These are phyloP conservation scores for Neostethus bicornis DNA, from an alignment of 2,797 vertebrate genomes.

Conservation along the genomic window DNA sequence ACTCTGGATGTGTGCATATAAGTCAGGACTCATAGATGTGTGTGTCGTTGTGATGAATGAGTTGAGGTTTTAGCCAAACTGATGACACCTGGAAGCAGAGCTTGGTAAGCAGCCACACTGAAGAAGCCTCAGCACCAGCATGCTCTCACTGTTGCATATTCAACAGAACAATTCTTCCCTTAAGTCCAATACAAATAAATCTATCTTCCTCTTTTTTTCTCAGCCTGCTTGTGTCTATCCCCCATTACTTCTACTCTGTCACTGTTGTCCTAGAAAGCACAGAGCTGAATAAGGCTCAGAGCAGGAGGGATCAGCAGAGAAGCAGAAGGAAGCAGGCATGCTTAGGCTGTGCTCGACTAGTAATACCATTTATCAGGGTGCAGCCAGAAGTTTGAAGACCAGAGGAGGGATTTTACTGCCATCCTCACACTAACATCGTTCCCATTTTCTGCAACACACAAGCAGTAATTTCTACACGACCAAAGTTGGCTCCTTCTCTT, in stretches of 20 bases:
- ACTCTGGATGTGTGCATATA: slow-evolving; percentile 61
- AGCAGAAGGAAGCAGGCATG: slow-evolving; percentile 34
- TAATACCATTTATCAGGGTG: slow-evolving; percentile 64
- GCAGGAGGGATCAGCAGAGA: slow-evolving; percentile 51
- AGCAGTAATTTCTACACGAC: slow-evolving; percentile 16
- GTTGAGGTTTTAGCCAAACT: slow-evolving; percentile 37
- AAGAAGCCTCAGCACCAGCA: slow-evolving; percentile 20
- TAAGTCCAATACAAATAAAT: slow-evolving; percentile 49
- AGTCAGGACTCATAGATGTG: slow-evolving; percentile 47
- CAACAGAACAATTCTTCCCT: slow-evolving; percentile 38
- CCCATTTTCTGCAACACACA: slow-evolving; percentile 20
- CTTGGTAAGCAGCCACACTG: slow-evolving; percentile 23
- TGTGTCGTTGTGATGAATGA: slow-evolving; percentile 68
- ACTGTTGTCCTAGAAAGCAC: slow-evolving; percentile 41
- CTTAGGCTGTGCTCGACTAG: slow-evolving; percentile 56
- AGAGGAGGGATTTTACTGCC: slow-evolving; percentile 19
- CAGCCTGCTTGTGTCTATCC: slow-evolving; percentile 27
- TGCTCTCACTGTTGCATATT: slow-evolving; percentile 41
- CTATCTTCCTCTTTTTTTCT: slow-evolving; percentile 29
- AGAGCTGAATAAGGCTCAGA: slow-evolving; percentile 61
- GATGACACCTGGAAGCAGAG: slow-evolving; percentile 32
- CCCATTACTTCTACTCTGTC: slow-evolving; percentile 22
- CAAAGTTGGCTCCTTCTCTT: slow-evolving; percentile 21
- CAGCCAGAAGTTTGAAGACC: slow-evolving; percentile 41
- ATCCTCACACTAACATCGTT: slow-evolving; percentile 10